Evolutionary conservation across 2,113 vertebrate species (phyloP).

Genomic region (Ursus arctos): DNA sequence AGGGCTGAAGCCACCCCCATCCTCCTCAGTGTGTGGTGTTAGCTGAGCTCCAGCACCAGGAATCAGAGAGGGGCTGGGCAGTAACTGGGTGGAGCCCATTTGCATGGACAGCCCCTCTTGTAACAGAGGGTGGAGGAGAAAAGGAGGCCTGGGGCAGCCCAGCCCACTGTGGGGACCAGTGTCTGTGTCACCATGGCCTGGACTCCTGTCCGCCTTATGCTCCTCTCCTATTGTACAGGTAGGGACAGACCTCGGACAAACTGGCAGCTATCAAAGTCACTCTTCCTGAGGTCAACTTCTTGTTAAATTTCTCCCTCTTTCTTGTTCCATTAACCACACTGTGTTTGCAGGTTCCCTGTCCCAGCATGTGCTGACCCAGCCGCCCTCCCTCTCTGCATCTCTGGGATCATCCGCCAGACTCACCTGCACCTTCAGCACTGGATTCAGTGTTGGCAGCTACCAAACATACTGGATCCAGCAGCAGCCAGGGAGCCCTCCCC

Average conservation of each 20-base stretch:
- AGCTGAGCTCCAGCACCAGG: neutral
- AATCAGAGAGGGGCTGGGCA: neutral
- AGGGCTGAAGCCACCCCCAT: neutral
- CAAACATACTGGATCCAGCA: no score
- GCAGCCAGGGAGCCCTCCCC: no score
- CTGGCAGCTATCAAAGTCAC: neutral
- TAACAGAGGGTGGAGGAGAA: neutral
- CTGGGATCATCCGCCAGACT: no score
- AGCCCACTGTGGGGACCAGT: neutral
- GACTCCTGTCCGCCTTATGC: neutral
- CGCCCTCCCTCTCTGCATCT: no score
- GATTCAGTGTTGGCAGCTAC: no score
- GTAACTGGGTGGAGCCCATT: neutral
- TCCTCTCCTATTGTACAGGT: neutral
- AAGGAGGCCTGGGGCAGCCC: neutral
- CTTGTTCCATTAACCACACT: no score
- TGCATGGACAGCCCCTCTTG: neutral
- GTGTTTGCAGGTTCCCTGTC: no score
- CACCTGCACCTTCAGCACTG: no score
- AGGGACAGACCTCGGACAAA: accelerated
- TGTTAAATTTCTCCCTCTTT: no score
- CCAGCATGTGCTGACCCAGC: no score
- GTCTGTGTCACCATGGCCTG: neutral
- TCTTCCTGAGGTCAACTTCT: no score
- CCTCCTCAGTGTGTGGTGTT: neutral